phyloP scores from a whole-genome alignment of 2,797 vertebrate species.

The Podarcis siculus region DNA sequence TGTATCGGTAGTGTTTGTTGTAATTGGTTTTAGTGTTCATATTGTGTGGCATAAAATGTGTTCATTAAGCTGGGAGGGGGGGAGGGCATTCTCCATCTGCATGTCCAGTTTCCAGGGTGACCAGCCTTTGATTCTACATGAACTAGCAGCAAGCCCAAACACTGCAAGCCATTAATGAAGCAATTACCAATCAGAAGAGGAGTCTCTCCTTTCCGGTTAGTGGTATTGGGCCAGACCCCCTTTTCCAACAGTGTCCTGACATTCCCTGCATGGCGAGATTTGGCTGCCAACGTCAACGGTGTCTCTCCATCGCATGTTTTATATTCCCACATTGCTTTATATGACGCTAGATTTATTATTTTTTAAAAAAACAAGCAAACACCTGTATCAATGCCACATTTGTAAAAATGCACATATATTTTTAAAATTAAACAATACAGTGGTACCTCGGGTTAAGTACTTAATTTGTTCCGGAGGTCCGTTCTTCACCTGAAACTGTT shows the following conservation, averaged over 20 bases:
- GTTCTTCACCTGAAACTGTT: too few species aligned
- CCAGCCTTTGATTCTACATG: not conserved
- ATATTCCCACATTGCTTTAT: constrained; percentile 83
- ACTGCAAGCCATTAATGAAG: not conserved
- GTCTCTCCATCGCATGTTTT: constrained; percentile 86
- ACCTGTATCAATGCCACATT: constrained; percentile 16
- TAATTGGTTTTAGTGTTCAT: too few species aligned
- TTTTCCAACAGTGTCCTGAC: constrained; percentile 82
- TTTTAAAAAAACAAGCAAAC: not conserved
- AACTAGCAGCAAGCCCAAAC: not conserved
- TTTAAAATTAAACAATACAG: not conserved
- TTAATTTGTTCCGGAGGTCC: too few species aligned
- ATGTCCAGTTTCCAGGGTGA: not conserved
- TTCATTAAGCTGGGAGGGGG: too few species aligned
- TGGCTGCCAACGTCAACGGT: constrained; percentile 84
- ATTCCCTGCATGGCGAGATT: constrained; percentile 81
- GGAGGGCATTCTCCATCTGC: too few species aligned
- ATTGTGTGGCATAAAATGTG: too few species aligned
- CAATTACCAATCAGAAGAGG: constrained; percentile 86
- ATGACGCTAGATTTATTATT: constrained; percentile 68
- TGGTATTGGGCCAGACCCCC: constrained; percentile 82
- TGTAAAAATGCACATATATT: not conserved
- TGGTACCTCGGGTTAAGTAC: too few species aligned
- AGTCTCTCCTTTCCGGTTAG: constrained; percentile 86
- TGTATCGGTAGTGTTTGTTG: too few species aligned